Conservation (phyloP, 2,888 invertebrate genomes). For the Oscheius sp. region DNA sequence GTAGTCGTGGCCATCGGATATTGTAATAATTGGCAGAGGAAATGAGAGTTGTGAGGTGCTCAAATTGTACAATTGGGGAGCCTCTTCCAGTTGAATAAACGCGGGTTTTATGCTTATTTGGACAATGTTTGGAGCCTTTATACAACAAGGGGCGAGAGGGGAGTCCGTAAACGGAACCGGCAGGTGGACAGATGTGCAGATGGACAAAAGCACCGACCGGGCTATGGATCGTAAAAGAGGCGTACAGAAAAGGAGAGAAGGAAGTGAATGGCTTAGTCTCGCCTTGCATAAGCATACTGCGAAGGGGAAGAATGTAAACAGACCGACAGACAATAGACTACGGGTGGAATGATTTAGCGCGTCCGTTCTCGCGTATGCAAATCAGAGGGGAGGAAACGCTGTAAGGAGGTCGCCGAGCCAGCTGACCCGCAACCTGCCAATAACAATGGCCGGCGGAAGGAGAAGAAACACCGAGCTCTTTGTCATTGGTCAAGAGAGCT, state of each 20-base stretch:
- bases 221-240: neutral
- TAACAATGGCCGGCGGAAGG: neutral
- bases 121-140: too few species aligned
- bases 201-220: neutral
- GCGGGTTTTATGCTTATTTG: too few species aligned
- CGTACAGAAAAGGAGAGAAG: neutral
- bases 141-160: too few species aligned
- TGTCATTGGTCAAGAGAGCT: neutral
- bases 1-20: too few species aligned
- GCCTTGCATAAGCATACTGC: conserved; percentile 23
- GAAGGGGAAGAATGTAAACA: conserved; percentile 18
- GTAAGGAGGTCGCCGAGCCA: neutral
- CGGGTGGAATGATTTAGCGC: neutral
- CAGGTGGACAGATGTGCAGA: too few species aligned
- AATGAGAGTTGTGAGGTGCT: too few species aligned
- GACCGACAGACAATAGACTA: neutral
- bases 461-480: neutral
- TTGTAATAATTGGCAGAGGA: too few species aligned
- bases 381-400: too few species aligned
- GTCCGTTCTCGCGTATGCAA: neutral
- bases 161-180: neutral
- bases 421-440: neutral
- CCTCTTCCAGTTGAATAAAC: too few species aligned
- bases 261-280: conserved; percentile 1
- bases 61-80: too few species aligned